Evolutionary conservation across 2,888 invertebrate genomes (phyloP), one percentile per base, ranked within the genome.

Genomic region (Catonia carolina): DNA sequence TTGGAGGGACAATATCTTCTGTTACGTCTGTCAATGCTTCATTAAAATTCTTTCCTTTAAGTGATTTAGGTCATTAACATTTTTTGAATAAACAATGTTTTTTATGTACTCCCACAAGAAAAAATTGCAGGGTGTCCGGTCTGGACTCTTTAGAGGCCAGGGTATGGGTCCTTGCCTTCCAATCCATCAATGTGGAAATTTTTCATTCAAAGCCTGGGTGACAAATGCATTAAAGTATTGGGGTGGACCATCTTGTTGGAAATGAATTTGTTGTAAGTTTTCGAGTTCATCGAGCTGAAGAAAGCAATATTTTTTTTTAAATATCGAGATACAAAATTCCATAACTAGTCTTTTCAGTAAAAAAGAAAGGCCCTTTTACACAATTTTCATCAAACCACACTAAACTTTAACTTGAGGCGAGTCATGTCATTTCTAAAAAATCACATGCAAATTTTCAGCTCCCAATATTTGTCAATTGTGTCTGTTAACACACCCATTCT

Each of bases 341-440:
- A 53, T 52, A 39, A 36, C 12, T 53, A 31, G n/a, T 39, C 35
- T 35, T 54, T 41, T 54, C 54, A 15, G 47, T 47, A 39, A 52
- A 22, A n/a, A 47, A 54, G 39, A 18, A 54, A 20, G 18, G 12
- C 6, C 54, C 53, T 31, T 42, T 53, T 31, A 54, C 47, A 45
- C 36, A 6, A 20, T 37, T 49, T 39, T 47, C 20, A 47, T 39
- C 47, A 47, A 37, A 22, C 47, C 33, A 20, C 48, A 55, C 49
- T 22, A 55, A 47, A 55, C 55, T n/a, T 48, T 55, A 4, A 55
- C 22, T 22, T 55, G 47, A 33, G 45, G 36, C n/a, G 31, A 45
- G 20, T 54, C 27, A 20, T 45, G 31, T 47, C 45, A 22, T 45
- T 45, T 54, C 33, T 47, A 35, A 54, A 45, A 54, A 17, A 35